phyloP scores from a whole-genome alignment of 2,113 vertebrate genomes.

The Albula glossodonta region DNA sequence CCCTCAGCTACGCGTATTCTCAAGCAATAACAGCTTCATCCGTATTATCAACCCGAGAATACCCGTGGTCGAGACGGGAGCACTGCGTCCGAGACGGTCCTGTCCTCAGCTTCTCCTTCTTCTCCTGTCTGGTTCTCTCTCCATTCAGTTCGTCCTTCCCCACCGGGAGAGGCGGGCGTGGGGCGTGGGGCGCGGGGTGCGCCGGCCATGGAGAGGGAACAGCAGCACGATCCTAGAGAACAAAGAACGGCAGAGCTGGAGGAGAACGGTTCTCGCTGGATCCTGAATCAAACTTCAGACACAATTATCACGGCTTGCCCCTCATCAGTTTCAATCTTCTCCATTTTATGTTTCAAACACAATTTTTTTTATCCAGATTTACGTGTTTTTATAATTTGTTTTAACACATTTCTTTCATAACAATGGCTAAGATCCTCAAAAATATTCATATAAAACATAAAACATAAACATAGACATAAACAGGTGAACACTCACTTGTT shows the following conservation, averaged over 20 bases:
- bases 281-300: background rate
- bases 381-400: too few species aligned
- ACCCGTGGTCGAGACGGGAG: conserved; percentile 72
- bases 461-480: too few species aligned
- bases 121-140: background rate
- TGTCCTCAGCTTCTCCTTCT: conserved; percentile 30
- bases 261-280: background rate
- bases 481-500: too few species aligned
- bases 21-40: conserved; percentile 76
- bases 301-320: background rate
- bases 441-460: too few species aligned
- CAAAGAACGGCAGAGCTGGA: background rate
- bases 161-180: background rate
- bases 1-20: conserved; percentile 82
- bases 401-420: too few species aligned
- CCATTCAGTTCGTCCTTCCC: conserved; percentile 10
- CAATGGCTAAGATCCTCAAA: too few species aligned
- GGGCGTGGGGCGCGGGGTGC: too few species aligned
- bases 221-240: background rate
- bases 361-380: too few species aligned
- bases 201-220: background rate
- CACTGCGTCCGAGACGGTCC: conserved; percentile 30
- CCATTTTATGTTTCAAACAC: too few species aligned
- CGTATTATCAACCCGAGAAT: conserved; percentile 76
- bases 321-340: too few species aligned